Percentiles rank a stretch among this genome's conserved stretches.
Evolutionary conservation across 2,797 vertebrate species (phyloP).

Genomic region (Synaphobranchus kaupii): DNA sequence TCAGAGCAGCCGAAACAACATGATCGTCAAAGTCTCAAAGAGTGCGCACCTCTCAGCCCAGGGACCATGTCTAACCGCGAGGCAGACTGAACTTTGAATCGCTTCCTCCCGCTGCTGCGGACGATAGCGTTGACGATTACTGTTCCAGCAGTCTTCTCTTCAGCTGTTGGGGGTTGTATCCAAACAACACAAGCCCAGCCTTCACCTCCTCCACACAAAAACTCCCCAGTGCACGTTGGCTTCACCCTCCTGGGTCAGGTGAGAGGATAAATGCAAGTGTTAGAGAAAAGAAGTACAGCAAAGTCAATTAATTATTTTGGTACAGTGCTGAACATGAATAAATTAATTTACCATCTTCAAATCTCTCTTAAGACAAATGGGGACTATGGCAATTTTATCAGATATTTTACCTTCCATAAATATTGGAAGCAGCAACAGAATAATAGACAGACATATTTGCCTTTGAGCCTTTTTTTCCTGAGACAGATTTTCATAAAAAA

Average conservation of each 20-base stretch:
- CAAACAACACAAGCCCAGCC: slow-evolving; percentile 34
- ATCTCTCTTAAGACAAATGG: not conserved
- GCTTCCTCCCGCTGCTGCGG: slow-evolving; percentile 51
- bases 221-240: slow-evolving; percentile 49
- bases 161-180: slow-evolving; percentile 29
- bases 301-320: not conserved
- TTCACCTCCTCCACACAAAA: slow-evolving; percentile 38
- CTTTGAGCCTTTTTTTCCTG: not conserved
- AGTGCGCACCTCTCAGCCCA: not conserved
- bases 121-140: slow-evolving; percentile 30
- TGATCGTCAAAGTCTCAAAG: not conserved
- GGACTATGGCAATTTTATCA: not conserved
- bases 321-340: not conserved
- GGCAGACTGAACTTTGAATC: not conserved
- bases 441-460: not conserved
- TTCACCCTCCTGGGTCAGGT: slow-evolving; percentile 45
- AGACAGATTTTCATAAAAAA: not conserved
- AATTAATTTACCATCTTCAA: not conserved
- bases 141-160: slow-evolving; percentile 47
- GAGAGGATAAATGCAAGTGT: slow-evolving; percentile 27
- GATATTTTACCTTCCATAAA: not conserved
- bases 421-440: not conserved
- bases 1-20: not conserved
- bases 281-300: not conserved
- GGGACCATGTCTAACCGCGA: not conserved